Evolutionary conservation across 2,113 vertebrate species (phyloP), one percentile per base, ranked within the genome.

Genomic region (Rhinogobius similis): DNA sequence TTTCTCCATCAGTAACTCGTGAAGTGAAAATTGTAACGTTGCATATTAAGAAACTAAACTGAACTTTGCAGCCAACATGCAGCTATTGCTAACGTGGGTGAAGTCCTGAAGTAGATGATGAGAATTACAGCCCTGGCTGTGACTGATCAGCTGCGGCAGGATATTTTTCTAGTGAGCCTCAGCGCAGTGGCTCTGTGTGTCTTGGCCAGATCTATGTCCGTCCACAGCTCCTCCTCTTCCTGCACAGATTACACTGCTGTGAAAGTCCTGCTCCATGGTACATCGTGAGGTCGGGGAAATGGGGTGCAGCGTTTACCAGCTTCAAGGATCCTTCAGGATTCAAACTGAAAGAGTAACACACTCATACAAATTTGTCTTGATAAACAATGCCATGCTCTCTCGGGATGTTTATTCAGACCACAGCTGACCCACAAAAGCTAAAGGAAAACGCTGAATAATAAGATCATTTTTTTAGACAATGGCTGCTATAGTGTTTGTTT

Each of bases 201-300:
- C 23, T 81, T 83, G 83, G 73, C 72, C 23, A 72, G 80, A 84
- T 75, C 55, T 43, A 26, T 64, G 75, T 83, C 79, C 73, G 78
- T 79, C 67, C 75, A 77, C 65, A 65, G 56, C 76, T 85, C 74
- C 84, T 87, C 78, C 82, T 76, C 81, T 89, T 90, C 87, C 86
- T 79, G 81, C 65, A 67, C 73, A 76, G 79, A 80, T 82, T 71
- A 79, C 73, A 78, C 68, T n/a, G 27, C 66, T 72, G 79, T 77
- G 85, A 84, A 78, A 72, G 67, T 58, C 78, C 67, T 79, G 76
- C 76, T 74, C 76, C 58, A 78, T 58, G 65, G 62, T 58, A 48
- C 21, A 68, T 36, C 38, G 65, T 62, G 52, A 68, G 68, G 62
- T 46, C 10, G 73, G 80, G 81, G 83, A 84, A 79, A 72, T 58